Evolutionary conservation across 2,888 invertebrate genomes (phyloP), one percentile per base, ranked within the genome.

Genomic region (Acleris emargana): DNA sequence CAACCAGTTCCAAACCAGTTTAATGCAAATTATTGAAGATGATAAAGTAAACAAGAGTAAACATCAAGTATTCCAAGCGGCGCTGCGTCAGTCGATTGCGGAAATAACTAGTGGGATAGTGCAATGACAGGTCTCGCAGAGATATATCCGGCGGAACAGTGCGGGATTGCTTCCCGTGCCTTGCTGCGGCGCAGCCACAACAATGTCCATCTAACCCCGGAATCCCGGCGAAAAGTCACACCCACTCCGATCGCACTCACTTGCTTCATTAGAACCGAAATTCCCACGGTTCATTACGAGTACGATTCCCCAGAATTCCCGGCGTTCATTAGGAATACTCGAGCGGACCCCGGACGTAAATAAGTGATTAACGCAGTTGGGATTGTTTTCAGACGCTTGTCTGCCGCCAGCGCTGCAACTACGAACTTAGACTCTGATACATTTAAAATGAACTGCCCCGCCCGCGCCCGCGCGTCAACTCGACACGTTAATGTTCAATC

Each of bases 311-410:
- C 76, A 76, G 86, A 87, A 89, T 90, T 87, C 87, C 80, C 86
- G 72, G 78, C 86, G 86, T 90, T 90, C 89, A 89, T 91, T 91
- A 89, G 85, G 88, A 89, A 86, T 89, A 86, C 86, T 83, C 76
- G 78, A 87, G 81, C 81, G 88, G 88, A 86, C 87, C 80, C 79
- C 76, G 82, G 85, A 81, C 87, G 87, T 91, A 91, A 92, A 92
- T 92, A 91, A 91, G 90, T 91, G 91, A 91, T 91, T 90, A 91
- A 91, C 88, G 87, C 89, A 89, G 89, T 89, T 88, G 82, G 85
- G 84, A 89, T 92, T 92, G 91, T 91, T 91, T 89, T 89, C 86
- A 85, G 85, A 81, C 83, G 81, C 77, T 80, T 71, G 70, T 71
- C 67, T 67, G 68, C 32, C 61, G 61, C 62, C 63, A 59, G 72